These are phyloP conservation scores for Larimichthys crocea DNA, from an alignment of 2,113 vertebrate species.

Conservation along the genomic window DNA sequence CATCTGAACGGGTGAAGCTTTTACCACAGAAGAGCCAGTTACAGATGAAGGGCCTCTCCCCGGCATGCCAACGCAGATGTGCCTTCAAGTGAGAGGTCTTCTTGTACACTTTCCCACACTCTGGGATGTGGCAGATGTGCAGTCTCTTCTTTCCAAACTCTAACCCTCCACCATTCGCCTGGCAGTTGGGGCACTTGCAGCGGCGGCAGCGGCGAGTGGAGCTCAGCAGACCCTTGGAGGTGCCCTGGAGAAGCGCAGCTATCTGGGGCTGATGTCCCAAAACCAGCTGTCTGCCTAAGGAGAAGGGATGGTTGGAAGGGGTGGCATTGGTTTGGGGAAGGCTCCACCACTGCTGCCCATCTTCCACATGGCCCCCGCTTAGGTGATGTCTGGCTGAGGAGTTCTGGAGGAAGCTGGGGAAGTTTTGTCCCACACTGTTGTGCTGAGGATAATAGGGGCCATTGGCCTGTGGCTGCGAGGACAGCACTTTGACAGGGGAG, in stretches of 20 bases:
- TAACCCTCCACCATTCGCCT: slow-evolving; percentile 77
- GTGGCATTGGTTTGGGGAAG: slow-evolving; percentile 82
- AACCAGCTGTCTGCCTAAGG: slow-evolving; percentile 85
- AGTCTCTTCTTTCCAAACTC: slow-evolving; percentile 89
- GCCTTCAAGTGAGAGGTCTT: slow-evolving; percentile 93
- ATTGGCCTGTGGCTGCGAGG: slow-evolving; percentile 79
- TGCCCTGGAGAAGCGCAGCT: slow-evolving; percentile 86
- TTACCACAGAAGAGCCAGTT: slow-evolving; percentile 92
- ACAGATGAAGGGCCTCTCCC: slow-evolving; percentile 90
- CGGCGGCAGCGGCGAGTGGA: slow-evolving; percentile 88
- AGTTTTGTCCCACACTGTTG: slow-evolving; percentile 84
- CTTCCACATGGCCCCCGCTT: slow-evolving; percentile 80
- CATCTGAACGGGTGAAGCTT: slow-evolving; percentile 90
- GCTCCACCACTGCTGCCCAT: slow-evolving; percentile 90
- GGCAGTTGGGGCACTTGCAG: slow-evolving; percentile 91
- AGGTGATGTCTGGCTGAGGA: slow-evolving; percentile 82
- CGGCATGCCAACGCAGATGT: slow-evolving; percentile 91
- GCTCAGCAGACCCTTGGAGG: slow-evolving; percentile 86
- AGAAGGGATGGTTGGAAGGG: slow-evolving; percentile 81
- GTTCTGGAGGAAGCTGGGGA: slow-evolving; percentile 85
- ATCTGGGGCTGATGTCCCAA: slow-evolving; percentile 88
- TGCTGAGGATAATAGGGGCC: slow-evolving; percentile 86
- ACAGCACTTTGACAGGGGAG: slow-evolving; percentile 87
- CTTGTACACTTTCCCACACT: slow-evolving; percentile 91
- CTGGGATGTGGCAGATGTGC: slow-evolving; percentile 89